Evolutionary conservation across 2,888 invertebrate species (phyloP).

Genomic region (Trachelus stipa): DNA sequence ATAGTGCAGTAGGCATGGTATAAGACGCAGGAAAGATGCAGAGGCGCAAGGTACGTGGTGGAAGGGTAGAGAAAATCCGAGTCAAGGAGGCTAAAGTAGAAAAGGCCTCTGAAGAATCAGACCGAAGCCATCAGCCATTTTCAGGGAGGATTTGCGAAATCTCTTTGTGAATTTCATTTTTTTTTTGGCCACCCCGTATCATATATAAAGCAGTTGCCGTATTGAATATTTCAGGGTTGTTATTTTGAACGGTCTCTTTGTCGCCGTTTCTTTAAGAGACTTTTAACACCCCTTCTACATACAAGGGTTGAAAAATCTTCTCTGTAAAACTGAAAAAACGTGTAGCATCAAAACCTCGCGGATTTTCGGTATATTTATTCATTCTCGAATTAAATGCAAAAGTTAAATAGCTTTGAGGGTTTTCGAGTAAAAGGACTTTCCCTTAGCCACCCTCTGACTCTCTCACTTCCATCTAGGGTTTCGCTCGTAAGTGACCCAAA

Average conservation of each 20-base stretch:
- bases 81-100: not conserved
- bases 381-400: not conserved
- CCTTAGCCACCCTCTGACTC: not conserved
- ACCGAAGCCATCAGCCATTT: not conserved
- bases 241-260: not conserved
- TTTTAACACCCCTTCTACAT: not conserved
- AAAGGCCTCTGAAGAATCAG: not conserved
- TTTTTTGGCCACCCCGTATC: not conserved
- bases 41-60: not conserved
- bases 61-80: not conserved
- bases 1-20: not conserved
- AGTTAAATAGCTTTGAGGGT: not conserved
- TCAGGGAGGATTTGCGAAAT: not conserved
- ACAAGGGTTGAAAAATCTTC: not conserved
- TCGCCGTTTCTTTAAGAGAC: not conserved
- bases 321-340: not conserved
- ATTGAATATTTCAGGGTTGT: too few species aligned
- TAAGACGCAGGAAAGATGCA: not conserved
- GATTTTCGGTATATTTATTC: not conserved
- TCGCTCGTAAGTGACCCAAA: not conserved
- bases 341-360: not conserved
- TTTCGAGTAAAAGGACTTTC: not conserved
- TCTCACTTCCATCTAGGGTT: not conserved
- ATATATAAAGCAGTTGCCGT: not conserved
- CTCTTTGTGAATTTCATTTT: not conserved